Conservation (phyloP, 2,113 vertebrate genomes). For the Poecilia latipinna region DNA sequence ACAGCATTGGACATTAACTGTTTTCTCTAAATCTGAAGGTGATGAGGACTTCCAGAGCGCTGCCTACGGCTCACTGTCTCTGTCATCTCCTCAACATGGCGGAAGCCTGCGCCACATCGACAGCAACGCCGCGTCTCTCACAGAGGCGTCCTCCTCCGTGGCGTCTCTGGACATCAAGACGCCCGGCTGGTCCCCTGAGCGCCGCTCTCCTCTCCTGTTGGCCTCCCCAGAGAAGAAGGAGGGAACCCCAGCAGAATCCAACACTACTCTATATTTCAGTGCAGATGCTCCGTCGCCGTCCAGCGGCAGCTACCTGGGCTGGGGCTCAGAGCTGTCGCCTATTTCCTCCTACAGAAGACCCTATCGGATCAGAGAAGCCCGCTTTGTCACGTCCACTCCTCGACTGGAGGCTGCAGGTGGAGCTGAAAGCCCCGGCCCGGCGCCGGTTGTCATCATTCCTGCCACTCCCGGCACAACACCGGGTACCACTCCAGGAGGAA, state of each 20-base stretch:
- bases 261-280: conserved; percentile 72
- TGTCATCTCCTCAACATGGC: conserved; percentile 56
- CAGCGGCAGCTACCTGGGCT: conserved; percentile 76
- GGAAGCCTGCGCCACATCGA: conserved; percentile 69
- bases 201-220: conserved; percentile 65
- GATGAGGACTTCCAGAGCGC: conserved; percentile 77
- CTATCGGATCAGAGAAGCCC: conserved; percentile 76
- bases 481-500: conserved; percentile 55
- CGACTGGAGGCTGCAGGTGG: conserved; percentile 49
- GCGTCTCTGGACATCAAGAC: conserved; percentile 75
- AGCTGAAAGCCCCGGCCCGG: conserved; percentile 44
- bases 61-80: conserved; percentile 69
- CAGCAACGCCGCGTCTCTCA: conserved; percentile 60
- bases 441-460: conserved; percentile 66
- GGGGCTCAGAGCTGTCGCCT: conserved; percentile 78
- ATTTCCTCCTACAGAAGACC: conserved; percentile 76
- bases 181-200: conserved; percentile 73
- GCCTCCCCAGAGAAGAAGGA: conserved; percentile 63
- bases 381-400: conserved; percentile 70
- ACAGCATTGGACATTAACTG: no score
- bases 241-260: conserved; percentile 54
- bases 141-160: conserved; percentile 67
- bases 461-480: conserved; percentile 74
- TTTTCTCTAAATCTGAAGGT: conserved; percentile 46
- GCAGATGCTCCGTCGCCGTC: conserved; percentile 72